phyloP scores from a whole-genome alignment of 1,140 invertebrate genomes.

The Trichonephila clavipes region DNA sequence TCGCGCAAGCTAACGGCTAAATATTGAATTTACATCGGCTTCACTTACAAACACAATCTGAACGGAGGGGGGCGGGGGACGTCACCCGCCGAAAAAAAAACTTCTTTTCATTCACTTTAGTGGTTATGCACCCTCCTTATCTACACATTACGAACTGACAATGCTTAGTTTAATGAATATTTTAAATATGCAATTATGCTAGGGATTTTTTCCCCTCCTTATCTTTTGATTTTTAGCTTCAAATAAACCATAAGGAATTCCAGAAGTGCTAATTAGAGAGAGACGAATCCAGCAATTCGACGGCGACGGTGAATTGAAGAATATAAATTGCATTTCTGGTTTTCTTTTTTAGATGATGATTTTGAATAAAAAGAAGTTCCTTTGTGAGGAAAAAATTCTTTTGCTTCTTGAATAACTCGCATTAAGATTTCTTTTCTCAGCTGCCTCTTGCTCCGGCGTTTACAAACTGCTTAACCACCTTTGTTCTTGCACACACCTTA shows the following conservation, averaged over 20 bases:
- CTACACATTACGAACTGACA: constrained; percentile 66
- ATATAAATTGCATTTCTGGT: constrained; percentile 72
- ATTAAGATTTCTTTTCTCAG: constrained; percentile 57
- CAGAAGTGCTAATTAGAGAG: constrained; percentile 71
- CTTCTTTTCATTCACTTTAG: constrained; percentile 67
- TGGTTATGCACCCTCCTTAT: constrained; percentile 63
- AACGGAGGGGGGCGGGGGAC: neutral
- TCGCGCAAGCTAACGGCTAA: constrained; percentile 69
- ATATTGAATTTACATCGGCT: constrained; percentile 75
- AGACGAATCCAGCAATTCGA: constrained; percentile 48
- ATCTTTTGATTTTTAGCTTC: constrained; percentile 64
- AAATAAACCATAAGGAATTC: constrained; percentile 67
- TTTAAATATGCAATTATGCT: constrained; percentile 76
- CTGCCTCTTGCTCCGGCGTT: constrained; percentile 40
- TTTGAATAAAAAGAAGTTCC: constrained; percentile 37
- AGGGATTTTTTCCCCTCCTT: constrained; percentile 38
- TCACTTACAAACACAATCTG: constrained; percentile 66
- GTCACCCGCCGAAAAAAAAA: constrained; percentile 12
- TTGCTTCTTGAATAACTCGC: constrained; percentile 68
- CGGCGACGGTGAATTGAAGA: constrained; percentile 43
- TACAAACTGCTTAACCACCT: constrained; percentile 52
- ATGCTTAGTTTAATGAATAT: constrained; percentile 74
- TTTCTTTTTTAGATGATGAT: constrained; percentile 72
- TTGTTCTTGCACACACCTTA: constrained; percentile 49
- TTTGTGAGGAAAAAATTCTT: constrained; percentile 67